Percentiles rank a stretch among this genome's conserved stretches.
Conservation (phyloP, 1,140 invertebrate genomes). For the Hyles vespertilio region DNA sequence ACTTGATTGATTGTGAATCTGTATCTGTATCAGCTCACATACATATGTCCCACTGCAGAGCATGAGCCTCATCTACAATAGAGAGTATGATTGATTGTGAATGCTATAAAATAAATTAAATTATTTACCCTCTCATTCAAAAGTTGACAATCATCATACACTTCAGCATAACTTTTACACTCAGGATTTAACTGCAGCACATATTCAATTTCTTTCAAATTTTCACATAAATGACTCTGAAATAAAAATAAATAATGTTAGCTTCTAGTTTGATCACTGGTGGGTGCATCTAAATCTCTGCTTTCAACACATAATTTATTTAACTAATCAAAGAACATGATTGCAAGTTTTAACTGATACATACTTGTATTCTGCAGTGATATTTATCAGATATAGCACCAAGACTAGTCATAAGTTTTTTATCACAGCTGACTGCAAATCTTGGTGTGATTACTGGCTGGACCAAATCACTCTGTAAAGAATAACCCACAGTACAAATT, state of each 20-base stretch:
- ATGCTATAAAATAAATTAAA: constrained; percentile 2
- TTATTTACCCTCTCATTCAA: constrained; percentile 79
- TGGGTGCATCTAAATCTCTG: too few relatives aligned
- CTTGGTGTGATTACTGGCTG: constrained; percentile 90
- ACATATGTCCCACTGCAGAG: too few relatives aligned
- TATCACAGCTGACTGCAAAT: constrained; percentile 89
- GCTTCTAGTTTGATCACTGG: too few relatives aligned
- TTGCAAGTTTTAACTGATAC: background rate
- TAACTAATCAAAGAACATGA: too few relatives aligned
- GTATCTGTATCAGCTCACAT: too few relatives aligned
- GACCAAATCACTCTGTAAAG: constrained; percentile 81
- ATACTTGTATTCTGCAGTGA: constrained; percentile 86
- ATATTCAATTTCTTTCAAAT: constrained; percentile 81
- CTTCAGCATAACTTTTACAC: constrained; percentile 80
- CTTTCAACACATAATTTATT: too few relatives aligned
- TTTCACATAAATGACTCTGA: constrained; percentile 92
- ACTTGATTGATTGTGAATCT: too few relatives aligned
- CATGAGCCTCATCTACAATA: too few relatives aligned
- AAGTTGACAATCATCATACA: constrained; percentile 85
- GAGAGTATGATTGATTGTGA: too few relatives aligned
- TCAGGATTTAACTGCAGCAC: constrained; percentile 79
- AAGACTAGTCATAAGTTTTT: constrained; percentile 82
- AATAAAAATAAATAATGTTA: constrained; percentile 40
- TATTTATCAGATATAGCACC: constrained; percentile 82
- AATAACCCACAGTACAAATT: background rate